Evolutionary conservation across 2,797 vertebrate genomes (phyloP).

Genomic region (Tarsius wallacei): DNA sequence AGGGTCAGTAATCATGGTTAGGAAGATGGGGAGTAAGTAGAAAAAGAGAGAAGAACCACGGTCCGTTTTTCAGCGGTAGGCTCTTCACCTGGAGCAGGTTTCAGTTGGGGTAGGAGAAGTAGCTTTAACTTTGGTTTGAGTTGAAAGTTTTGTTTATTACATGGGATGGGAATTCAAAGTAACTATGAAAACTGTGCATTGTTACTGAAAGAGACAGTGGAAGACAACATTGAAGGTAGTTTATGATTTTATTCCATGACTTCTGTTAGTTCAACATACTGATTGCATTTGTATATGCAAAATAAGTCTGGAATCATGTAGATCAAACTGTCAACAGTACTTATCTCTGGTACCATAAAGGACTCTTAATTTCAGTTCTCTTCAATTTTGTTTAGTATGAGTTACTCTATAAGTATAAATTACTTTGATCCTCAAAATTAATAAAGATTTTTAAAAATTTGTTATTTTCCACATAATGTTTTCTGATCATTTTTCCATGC

Average conservation of each 20-base stretch:
- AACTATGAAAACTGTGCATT: neutral
- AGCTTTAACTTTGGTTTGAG: neutral
- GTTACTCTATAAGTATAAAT: neutral
- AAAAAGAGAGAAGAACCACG: neutral
- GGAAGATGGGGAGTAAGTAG: neutral
- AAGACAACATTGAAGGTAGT: neutral
- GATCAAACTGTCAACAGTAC: neutral
- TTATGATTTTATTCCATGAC: constrained; percentile 7
- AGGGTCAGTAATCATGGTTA: neutral
- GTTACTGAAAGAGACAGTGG: neutral
- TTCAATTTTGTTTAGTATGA: constrained; percentile 62
- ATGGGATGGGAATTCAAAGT: neutral
- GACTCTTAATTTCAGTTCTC: constrained; percentile 6
- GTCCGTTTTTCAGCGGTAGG: neutral
- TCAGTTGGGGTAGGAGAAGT: neutral
- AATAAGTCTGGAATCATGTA: neutral
- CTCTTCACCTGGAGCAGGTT: neutral
- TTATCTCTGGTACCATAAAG: neutral
- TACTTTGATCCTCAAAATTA: constrained; percentile 58
- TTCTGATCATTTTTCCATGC: neutral
- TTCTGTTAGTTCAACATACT: constrained; percentile 27
- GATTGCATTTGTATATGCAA: constrained; percentile 24
- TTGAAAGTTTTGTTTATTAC: constrained; percentile 8
- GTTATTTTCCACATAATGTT: neutral
- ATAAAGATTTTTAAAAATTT: neutral